Evolutionary conservation across 2,888 invertebrate genomes (phyloP), one percentile per base, ranked within the genome.

Genomic region (Leptopterna dolabrata): DNA sequence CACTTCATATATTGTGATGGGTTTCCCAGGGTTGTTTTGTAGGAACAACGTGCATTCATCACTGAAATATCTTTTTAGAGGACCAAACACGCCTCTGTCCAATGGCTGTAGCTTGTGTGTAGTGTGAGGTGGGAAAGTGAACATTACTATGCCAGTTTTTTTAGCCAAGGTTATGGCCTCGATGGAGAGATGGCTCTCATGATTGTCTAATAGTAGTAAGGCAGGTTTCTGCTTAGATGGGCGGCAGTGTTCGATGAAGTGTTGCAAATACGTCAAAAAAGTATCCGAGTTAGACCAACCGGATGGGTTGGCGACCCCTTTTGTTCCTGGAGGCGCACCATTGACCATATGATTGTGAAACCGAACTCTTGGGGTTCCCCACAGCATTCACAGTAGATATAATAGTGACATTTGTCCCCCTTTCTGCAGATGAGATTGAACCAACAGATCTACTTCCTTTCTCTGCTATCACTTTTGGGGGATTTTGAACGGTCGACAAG

Each of bases 341-440:
- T 89, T 89, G 19, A 91, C 86, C 88, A 91, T 91, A 88, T 90
- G 90, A 36, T 89, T 84, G n/a, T 88, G 88, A 80, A 87, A 91
- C n/a, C 89, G 81, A 13, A 88, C 86, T 19, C 90, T 90, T 36
- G 90, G 90, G 29, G 90, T 87, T 27, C 29, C 90, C 90, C 30
- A 76, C 7, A 7, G 76, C 76, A 16, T 76, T 76, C 13, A 76
- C 16, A 7, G 76, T 24, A 29, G 27, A 16, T 9, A 76, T 76
- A 6, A 24, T 13, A 27, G 76, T 76, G 11, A 76, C 76, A 76
- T 76, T 76, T 9, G 76, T 76, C 9, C 76, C 76, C n/a, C 76
- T 27, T 24, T 76, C 76, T 29, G 76, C 76, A 7, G 76, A 76
- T n/a, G n/a, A n/a, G n/a, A n/a, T n/a, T n/a, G 71, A 11, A 14